phyloP scores from a whole-genome alignment of 2,113 vertebrate species.

The Butastur rufipennis region DNA sequence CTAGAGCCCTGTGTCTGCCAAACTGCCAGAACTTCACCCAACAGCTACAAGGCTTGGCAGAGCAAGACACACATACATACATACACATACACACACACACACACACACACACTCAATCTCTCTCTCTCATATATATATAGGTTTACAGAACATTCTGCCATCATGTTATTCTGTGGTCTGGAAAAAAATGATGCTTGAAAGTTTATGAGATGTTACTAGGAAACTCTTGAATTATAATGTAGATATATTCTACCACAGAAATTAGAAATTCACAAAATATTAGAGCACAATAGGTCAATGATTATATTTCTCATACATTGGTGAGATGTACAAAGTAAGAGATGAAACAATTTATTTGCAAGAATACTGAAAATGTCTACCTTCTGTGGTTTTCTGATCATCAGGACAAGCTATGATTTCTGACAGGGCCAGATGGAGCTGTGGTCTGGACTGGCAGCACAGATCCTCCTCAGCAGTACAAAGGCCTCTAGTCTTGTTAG shows the following conservation, averaged over 20 bases:
- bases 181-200: background rate
- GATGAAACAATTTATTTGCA: background rate
- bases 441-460: background rate
- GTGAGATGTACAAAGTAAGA: background rate
- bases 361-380: background rate
- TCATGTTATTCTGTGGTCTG: background rate
- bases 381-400: background rate
- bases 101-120: background rate
- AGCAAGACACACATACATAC: background rate
- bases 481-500: background rate
- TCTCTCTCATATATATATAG: background rate
- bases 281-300: background rate
- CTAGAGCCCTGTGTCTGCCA: background rate
- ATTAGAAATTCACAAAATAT: background rate
- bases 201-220: background rate
- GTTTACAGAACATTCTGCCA: conserved; percentile 20
- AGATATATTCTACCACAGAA: background rate
- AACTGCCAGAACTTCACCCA: conserved; percentile 18
- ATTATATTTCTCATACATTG: background rate
- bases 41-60: background rate
- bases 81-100: background rate
- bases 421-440: background rate
- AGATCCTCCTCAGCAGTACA: background rate
- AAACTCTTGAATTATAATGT: background rate
- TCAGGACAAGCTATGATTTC: background rate